Conservation (phyloP, 2,888 invertebrate species). For the Torymus auratus region DNA sequence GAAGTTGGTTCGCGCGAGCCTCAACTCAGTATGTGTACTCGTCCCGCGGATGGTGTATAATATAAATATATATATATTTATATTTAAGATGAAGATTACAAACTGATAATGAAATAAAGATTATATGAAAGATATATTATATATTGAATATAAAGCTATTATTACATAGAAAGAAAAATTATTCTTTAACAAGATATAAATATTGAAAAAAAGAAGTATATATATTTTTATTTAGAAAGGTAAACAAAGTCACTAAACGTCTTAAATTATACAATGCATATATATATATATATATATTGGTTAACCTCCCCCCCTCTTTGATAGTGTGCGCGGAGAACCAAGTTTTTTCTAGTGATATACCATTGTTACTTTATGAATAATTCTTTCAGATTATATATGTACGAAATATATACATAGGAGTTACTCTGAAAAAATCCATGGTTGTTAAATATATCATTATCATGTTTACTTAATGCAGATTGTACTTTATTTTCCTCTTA, state of each 20-base stretch:
- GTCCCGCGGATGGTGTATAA: conserved; percentile 51
- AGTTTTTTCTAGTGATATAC: conserved; percentile 67
- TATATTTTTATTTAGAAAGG: conserved; percentile 66
- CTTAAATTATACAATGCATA: conserved; percentile 57
- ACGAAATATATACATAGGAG: conserved; percentile 59
- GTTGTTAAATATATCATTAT: conserved; percentile 62
- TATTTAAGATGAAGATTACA: conserved; percentile 55
- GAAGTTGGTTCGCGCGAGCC: conserved; percentile 44
- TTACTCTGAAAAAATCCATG: conserved; percentile 60
- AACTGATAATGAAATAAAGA: conserved; percentile 41
- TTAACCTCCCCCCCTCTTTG: conserved; percentile 48
- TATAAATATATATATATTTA: conserved; percentile 50
- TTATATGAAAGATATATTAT: conserved; percentile 51
- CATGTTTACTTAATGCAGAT: conserved; percentile 54
- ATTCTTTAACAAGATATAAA: conserved; percentile 69
- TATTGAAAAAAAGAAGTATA: conserved; percentile 58
- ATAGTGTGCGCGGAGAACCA: conserved; percentile 54
- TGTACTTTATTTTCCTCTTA: conserved; percentile 16
- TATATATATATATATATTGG: conserved; percentile 24
- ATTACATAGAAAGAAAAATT: conserved; percentile 63
- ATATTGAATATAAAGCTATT: conserved; percentile 69
- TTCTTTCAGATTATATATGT: conserved; percentile 64
- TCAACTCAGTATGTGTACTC: conserved; percentile 16
- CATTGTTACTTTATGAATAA: conserved; percentile 67
- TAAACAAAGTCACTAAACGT: conserved; percentile 67